A percentile compares a stretch with the other conserved stretches of the same genome.
Conservation (phyloP, 1,140 invertebrate genomes). For the Magallana gigas region DNA sequence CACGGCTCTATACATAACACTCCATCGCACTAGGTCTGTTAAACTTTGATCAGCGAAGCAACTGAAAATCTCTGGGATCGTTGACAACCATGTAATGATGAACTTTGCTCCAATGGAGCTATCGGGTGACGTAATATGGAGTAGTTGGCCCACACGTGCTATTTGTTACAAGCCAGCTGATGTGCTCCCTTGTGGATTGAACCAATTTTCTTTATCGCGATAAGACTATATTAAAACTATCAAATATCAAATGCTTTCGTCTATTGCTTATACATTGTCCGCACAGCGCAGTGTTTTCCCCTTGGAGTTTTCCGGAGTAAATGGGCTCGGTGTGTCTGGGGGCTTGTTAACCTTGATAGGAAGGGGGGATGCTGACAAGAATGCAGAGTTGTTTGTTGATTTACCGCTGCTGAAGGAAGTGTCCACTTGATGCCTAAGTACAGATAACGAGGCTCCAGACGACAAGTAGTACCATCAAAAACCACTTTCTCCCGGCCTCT, state of each 20-base stretch:
- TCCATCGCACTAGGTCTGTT: background rate
- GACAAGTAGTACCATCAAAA: background rate
- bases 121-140: background rate
- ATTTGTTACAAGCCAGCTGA: background rate
- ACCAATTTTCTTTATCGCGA: slow-evolving; percentile 18
- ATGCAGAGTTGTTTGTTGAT: background rate
- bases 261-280: background rate
- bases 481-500: background rate
- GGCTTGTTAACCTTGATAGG: background rate
- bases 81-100: background rate
- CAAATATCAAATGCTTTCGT: slow-evolving; percentile 17
- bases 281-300: background rate
- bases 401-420: background rate
- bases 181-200: background rate
- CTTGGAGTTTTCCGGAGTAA: background rate
- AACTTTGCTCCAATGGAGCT: background rate
- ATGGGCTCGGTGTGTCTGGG: background rate
- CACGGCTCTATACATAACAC: background rate
- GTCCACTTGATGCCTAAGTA: slow-evolving; percentile 10
- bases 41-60: background rate
- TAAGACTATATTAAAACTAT: slow-evolving; percentile 13
- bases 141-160: slow-evolving; percentile 9
- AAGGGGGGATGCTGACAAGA: background rate
- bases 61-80: background rate
- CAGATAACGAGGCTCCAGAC: background rate